A percentile compares a stretch with the other conserved stretches of the same genome.
phyloP scores from a whole-genome alignment of 92 coral and sea anemone species.

The Palythoa heliodiscus region DNA sequence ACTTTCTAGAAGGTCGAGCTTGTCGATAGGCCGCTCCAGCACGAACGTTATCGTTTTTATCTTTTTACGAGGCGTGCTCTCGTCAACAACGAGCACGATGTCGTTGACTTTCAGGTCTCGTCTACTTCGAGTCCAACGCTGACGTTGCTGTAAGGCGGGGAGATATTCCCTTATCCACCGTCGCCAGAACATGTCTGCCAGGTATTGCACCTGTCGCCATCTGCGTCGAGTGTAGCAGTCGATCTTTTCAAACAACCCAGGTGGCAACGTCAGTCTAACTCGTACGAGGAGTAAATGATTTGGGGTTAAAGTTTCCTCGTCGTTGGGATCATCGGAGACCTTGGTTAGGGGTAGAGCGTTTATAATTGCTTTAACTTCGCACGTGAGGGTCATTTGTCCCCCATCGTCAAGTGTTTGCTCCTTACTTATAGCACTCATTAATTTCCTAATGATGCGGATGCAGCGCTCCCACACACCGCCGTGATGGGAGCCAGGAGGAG shows the following conservation, averaged over 20 bases:
- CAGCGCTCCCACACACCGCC: slow-evolving; percentile 4
- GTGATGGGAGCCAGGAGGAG: background rate
- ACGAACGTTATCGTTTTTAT: background rate
- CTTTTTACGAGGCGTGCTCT: slow-evolving; percentile 12
- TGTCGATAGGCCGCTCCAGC: slow-evolving; percentile 22
- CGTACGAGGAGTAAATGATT: background rate
- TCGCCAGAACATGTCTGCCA: slow-evolving; percentile 16
- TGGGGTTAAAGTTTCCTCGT: background rate
- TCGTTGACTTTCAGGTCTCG: background rate
- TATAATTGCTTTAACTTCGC: background rate
- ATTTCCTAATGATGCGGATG: background rate
- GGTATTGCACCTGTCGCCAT: slow-evolving; percentile 26
- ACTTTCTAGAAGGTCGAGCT: background rate
- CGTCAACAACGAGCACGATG: slow-evolving; percentile 20
- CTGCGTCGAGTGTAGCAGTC: background rate
- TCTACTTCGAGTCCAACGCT: slow-evolving; percentile 4
- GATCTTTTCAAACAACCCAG: background rate
- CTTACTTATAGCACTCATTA: background rate
- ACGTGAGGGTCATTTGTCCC: background rate
- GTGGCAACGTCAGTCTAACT: slow-evolving; percentile 3
- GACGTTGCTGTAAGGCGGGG: slow-evolving; percentile 14
- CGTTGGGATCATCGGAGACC: background rate
- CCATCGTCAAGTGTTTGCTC: slow-evolving; percentile 9
- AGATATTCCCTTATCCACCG: slow-evolving; percentile 19
- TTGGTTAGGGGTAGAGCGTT: slow-evolving; percentile 5